Conservation (phyloP, 2,113 vertebrate genomes). For the Erythrocercus mccallii region DNA sequence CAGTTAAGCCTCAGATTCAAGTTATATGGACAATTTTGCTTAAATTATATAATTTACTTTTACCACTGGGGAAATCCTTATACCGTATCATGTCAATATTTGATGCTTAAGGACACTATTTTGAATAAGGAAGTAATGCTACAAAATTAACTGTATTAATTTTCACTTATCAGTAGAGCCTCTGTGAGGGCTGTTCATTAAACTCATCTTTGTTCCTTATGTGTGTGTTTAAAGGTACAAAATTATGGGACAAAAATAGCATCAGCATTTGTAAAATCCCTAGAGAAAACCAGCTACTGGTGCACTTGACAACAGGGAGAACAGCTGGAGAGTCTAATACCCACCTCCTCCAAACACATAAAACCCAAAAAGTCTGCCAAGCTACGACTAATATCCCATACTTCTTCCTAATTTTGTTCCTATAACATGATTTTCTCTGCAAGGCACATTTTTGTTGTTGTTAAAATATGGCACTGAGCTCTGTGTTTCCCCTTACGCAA, state of each 20-base stretch:
- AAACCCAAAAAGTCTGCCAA: background rate
- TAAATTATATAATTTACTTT: background rate
- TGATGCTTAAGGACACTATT: background rate
- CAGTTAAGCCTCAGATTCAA: background rate
- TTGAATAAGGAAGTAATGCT: background rate
- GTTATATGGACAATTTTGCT: background rate
- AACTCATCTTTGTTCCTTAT: conserved; percentile 5
- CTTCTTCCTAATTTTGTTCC: background rate
- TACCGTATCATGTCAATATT: background rate
- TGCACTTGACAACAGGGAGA: background rate
- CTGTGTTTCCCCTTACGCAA: background rate
- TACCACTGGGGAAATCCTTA: background rate
- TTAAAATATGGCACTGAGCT: background rate
- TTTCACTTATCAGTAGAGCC: background rate
- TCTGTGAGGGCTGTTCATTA: conserved; percentile 1
- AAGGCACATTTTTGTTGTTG: background rate
- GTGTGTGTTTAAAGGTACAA: background rate
- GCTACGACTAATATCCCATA: background rate
- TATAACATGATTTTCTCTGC: background rate
- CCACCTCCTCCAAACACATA: background rate
- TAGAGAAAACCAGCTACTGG: background rate
- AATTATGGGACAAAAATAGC: conserved; percentile 23
- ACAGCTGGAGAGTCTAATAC: conserved; percentile 6
- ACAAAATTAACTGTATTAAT: background rate
- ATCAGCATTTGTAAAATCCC: background rate